A percentile compares a stretch with the other conserved stretches of the same genome.
These are phyloP conservation scores for Leontocebus nigricollis DNA, from an alignment of 2,797 vertebrate genomes.

Conservation along the genomic window DNA sequence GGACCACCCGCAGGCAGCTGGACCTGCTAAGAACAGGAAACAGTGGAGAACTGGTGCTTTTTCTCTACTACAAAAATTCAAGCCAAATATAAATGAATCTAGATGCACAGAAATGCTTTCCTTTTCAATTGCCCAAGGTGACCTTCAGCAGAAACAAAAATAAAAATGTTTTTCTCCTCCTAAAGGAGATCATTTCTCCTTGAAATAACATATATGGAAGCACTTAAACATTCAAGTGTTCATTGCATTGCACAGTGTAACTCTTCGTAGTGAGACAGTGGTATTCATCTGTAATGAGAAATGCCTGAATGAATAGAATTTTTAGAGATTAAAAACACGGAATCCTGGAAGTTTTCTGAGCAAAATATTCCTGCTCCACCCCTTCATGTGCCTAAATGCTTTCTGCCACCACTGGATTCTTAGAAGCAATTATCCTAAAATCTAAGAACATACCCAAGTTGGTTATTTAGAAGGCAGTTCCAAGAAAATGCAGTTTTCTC, in stretches of 20 bases:
- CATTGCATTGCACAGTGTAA: background rate
- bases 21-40: constrained; percentile 18
- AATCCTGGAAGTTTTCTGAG: background rate
- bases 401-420: background rate
- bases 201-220: constrained; percentile 44
- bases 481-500: background rate
- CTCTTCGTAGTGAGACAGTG: background rate
- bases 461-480: background rate
- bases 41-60: constrained; percentile 47
- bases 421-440: background rate
- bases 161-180: constrained; percentile 31
- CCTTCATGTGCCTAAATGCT: fast-evolving
- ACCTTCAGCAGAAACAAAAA: constrained; percentile 55
- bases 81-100: constrained; percentile 57
- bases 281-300: background rate
- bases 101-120: constrained; percentile 55
- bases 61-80: constrained; percentile 49
- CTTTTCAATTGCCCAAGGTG: constrained; percentile 54
- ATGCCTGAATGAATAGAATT: background rate
- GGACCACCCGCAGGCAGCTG: background rate
- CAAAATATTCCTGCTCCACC: background rate
- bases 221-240: background rate
- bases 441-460: fast-evolving
- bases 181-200: background rate
- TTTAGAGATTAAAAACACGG: background rate